These are phyloP conservation scores for Chrysopa pallens DNA, from an alignment of 1,140 invertebrate species.

Conservation along the genomic window DNA sequence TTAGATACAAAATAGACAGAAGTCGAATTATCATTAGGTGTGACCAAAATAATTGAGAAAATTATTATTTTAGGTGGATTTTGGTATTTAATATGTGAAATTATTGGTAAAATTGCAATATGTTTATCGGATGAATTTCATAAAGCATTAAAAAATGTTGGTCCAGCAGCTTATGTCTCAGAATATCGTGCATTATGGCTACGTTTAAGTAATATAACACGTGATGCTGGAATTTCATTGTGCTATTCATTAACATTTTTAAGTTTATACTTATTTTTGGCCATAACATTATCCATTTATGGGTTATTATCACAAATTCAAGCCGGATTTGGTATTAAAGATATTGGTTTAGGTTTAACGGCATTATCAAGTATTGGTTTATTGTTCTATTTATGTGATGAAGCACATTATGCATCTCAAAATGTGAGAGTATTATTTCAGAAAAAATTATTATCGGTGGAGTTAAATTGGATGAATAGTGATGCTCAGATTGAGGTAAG, in stretches of 20 bases:
- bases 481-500: slow-evolving; percentile 20
- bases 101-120: slow-evolving; percentile 35
- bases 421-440: slow-evolving; percentile 34
- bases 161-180: slow-evolving; percentile 38
- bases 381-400: slow-evolving; percentile 45
- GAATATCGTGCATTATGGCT: slow-evolving; percentile 44
- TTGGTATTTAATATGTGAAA: slow-evolving; percentile 38
- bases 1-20: no score
- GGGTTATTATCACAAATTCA: slow-evolving; percentile 45
- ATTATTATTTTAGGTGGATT: slow-evolving; percentile 31
- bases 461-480: slow-evolving; percentile 35
- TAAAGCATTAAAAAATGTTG: slow-evolving; percentile 37
- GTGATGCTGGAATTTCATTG: slow-evolving; percentile 37
- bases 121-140: slow-evolving; percentile 43
- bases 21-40: no score
- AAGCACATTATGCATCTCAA: slow-evolving; percentile 43
- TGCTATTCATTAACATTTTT: slow-evolving; percentile 42
- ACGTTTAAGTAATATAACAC: slow-evolving; percentile 36
- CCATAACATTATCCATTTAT: slow-evolving; percentile 46
- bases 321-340: slow-evolving; percentile 43
- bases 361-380: slow-evolving; percentile 36
- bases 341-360: slow-evolving; percentile 41
- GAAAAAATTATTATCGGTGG: slow-evolving; percentile 45
- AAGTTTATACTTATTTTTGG: slow-evolving; percentile 43
- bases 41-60: slow-evolving; percentile 36